phyloP scores from a whole-genome alignment of 2,113 vertebrate species.

The Xiphorhynchus elegans region DNA sequence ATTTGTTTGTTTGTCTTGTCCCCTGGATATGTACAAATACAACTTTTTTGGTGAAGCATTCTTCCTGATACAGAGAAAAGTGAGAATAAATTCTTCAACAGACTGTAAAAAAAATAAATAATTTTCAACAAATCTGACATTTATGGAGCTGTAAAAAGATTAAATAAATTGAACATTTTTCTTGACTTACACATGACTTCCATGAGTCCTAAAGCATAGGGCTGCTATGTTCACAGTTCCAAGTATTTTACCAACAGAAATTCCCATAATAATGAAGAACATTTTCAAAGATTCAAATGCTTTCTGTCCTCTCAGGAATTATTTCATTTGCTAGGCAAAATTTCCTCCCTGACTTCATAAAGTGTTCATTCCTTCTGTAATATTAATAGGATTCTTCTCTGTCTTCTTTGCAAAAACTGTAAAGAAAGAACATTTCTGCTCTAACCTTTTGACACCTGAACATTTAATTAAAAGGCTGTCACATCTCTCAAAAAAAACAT shows the following conservation, averaged over 20 bases:
- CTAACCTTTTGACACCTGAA: background rate
- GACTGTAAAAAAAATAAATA: background rate
- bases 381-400: background rate
- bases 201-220: background rate
- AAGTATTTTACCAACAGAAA: background rate
- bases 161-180: constrained; percentile 19
- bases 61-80: constrained; percentile 14
- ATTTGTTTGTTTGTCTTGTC: background rate
- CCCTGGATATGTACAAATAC: background rate
- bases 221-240: background rate
- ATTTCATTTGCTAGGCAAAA: background rate
- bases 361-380: background rate
- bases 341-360: background rate
- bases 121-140: background rate
- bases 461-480: constrained; percentile 17
- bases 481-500: background rate
- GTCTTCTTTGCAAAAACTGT: background rate
- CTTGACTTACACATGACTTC: background rate
- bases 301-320: background rate
- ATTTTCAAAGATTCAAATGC: background rate
- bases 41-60: background rate
- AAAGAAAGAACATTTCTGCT: background rate
- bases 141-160: constrained; percentile 3
- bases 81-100: background rate
- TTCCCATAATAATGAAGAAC: background rate